These are phyloP conservation scores for Neotragus pygmaeus DNA, from an alignment of 2,113 vertebrate species.

Conservation along the genomic window DNA sequence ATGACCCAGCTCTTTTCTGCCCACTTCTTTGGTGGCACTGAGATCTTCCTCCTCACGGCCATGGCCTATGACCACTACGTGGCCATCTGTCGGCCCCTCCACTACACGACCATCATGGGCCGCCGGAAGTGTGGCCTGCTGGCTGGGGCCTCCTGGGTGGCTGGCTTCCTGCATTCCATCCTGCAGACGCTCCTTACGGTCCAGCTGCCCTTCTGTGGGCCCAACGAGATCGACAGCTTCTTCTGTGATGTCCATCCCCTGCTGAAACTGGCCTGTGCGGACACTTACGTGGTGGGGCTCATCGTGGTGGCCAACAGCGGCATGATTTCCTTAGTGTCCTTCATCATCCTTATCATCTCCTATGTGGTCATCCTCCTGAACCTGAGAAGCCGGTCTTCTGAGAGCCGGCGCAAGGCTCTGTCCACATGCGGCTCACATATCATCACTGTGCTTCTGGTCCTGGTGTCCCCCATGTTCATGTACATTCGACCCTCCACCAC, in stretches of 20 bases:
- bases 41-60: conserved; percentile 49
- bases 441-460: neutral
- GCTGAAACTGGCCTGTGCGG: neutral
- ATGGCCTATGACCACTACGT: conserved; percentile 37
- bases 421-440: neutral
- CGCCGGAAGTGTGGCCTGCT: neutral
- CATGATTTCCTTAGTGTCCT: neutral
- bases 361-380: neutral
- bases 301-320: neutral
- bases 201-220: conserved; percentile 14
- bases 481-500: neutral
- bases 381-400: neutral
- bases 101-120: conserved; percentile 36
- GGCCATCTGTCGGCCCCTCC: neutral
- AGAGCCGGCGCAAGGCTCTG: no score
- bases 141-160: neutral
- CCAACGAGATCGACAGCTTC: conserved; percentile 41
- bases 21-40: conserved; percentile 31
- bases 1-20: conserved; percentile 44
- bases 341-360: neutral
- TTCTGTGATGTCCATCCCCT: conserved; percentile 60
- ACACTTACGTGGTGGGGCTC: neutral
- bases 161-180: conserved; percentile 26
- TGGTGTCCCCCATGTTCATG: neutral
- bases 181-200: neutral